Base-by-base conservation (phyloP, 1,140 invertebrate species). In the Drosophila ercepeae region DNA sequence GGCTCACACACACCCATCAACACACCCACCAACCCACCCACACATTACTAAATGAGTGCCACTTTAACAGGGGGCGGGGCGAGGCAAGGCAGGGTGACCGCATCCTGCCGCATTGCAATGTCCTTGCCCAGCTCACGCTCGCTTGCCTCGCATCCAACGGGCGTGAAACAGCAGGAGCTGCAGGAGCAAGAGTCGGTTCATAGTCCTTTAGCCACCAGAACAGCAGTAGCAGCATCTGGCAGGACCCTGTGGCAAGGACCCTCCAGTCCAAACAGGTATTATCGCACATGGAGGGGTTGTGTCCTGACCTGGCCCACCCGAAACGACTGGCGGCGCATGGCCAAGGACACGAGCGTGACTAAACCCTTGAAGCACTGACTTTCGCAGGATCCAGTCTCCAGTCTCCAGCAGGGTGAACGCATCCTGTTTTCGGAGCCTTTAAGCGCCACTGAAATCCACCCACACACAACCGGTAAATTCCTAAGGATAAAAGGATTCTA, bases 281-380 rank as follows among this genome's bases (percentile, higher is more conserved):
- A 72, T 72, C 42, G 51, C 67, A 71, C 49, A 72, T 54, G 59
- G 41, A 14, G 21, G n/a, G n/a, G n/a, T n/a, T n/a, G n/a, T n/a
- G n/a, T n/a, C n/a, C n/a, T n/a, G n/a, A n/a, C n/a, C n/a, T n/a
- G n/a, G n/a, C n/a, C n/a, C n/a, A n/a, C n/a, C n/a, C n/a, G n/a
- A n/a, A 1, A 3, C 8, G 2, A 27, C n/a, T n/a, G 23, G 39
- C 8, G 11, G 41, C n/a, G 39, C 14, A 29, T 49, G 49, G 21
- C 49, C 70, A 61, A 72, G 68, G 69, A 72, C 69, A 72, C 72
- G 60, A 73, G 78, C 78, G 68, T 82, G 69, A 82, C 69, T 83
- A 70, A 83, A 71, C 46, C 64, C 55, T 48, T 75, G 78, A 64
- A 59, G 65, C 70, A 84, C 27, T 75, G 70, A 71, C 79, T 78